A percentile compares a stretch with the other conserved stretches of the same genome.
Evolutionary conservation across 2,888 invertebrate species (phyloP).

Genomic region (Euzophera pinguis): DNA sequence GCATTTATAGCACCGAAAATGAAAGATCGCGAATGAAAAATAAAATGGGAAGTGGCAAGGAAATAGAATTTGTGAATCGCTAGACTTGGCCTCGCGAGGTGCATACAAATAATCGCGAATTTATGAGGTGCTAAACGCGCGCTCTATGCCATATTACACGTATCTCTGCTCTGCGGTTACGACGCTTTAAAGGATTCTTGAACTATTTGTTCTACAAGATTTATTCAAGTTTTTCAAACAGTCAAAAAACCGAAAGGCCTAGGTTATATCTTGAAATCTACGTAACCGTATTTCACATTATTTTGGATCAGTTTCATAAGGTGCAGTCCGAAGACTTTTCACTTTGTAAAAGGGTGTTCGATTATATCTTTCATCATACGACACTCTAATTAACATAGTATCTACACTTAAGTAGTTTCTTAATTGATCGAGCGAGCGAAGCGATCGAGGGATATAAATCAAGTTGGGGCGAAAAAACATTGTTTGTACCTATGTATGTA

Average conservation of each 20-base stretch:
- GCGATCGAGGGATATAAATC: too few relatives aligned
- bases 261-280: background rate
- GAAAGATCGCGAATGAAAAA: constrained; percentile 50
- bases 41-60: constrained; percentile 28
- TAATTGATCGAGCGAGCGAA: too few relatives aligned
- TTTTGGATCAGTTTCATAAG: too few relatives aligned
- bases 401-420: too few relatives aligned
- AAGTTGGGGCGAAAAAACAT: too few relatives aligned
- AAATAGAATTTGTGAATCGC: constrained; percentile 18
- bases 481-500: too few relatives aligned
- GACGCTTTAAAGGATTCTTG: background rate
- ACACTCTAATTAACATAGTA: too few relatives aligned
- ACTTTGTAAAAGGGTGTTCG: too few relatives aligned
- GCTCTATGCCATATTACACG: background rate
- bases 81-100: constrained; percentile 11
- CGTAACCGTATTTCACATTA: too few relatives aligned
- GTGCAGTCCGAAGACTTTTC: too few relatives aligned
- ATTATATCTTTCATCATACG: too few relatives aligned
- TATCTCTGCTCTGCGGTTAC: background rate
- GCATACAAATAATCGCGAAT: constrained; percentile 20
- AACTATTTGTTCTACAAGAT: background rate
- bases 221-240: background rate
- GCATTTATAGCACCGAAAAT: constrained; percentile 64
- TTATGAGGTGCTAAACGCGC: constrained; percentile 14
- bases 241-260: too few relatives aligned